Conservation (phyloP, 2,113 vertebrate species). For the Enhydra lutris region DNA sequence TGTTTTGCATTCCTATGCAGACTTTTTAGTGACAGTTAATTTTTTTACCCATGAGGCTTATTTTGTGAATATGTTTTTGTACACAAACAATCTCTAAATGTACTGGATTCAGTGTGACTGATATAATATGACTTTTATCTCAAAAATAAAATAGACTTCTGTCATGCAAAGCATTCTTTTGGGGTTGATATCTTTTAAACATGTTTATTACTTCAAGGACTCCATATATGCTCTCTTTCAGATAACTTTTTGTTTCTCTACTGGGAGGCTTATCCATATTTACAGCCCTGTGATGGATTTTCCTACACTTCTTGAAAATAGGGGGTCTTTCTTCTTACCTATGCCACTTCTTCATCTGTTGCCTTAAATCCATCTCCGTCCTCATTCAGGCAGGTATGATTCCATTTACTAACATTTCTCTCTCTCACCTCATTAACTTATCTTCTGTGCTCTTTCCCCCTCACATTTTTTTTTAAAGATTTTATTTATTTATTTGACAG, state of each 20-base stretch:
- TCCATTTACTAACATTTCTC: background rate
- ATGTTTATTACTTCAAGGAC: background rate
- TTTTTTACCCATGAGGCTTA: slow-evolving; percentile 12
- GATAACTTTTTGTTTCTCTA: background rate
- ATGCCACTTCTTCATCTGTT: background rate
- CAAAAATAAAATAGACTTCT: background rate
- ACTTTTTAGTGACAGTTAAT: slow-evolving; percentile 15
- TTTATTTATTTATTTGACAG: no score
- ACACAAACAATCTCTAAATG: background rate
- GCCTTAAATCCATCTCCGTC: background rate
- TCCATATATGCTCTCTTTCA: background rate
- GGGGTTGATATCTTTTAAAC: background rate
- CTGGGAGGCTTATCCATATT: background rate
- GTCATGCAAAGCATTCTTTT: background rate
- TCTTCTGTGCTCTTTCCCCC: background rate
- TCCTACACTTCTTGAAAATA: background rate
- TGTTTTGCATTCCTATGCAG: background rate
- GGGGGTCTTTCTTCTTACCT: background rate
- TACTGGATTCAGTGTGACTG: background rate
- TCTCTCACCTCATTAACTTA: background rate
- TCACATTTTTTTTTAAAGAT: background rate
- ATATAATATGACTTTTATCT: background rate
- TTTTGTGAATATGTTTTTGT: slow-evolving; percentile 6
- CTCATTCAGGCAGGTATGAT: background rate
- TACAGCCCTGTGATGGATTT: background rate